These are phyloP conservation scores for Galendromus occidentalis DNA, from an alignment of 1,140 invertebrate genomes.

Conservation along the genomic window DNA sequence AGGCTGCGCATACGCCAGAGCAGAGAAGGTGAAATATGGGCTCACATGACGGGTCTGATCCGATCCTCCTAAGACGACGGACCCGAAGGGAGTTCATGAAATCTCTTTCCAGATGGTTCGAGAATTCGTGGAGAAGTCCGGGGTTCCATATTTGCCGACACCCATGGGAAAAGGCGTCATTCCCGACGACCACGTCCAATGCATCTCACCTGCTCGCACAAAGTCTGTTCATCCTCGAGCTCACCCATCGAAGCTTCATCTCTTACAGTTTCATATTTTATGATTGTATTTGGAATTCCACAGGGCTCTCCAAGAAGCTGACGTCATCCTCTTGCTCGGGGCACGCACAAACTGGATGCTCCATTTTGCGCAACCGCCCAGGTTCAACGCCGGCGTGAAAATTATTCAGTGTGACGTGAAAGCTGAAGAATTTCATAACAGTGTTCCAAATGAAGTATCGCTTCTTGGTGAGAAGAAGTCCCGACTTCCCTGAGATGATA, in stretches of 20 bases:
- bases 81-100: not conserved
- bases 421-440: constrained; percentile 79
- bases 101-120: constrained; percentile 27
- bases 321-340: constrained; percentile 68
- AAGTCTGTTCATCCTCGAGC: constrained; percentile 22
- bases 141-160: constrained; percentile 72
- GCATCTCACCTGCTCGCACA: constrained; percentile 65
- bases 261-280: not conserved
- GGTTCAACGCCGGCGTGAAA: constrained; percentile 60
- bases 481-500: too few species aligned
- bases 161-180: constrained; percentile 93
- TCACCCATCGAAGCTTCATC: not conserved
- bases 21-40: constrained; percentile 37
- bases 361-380: constrained; percentile 75
- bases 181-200: constrained; percentile 50
- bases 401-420: constrained; percentile 77
- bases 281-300: constrained; percentile 4
- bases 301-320: constrained; percentile 58
- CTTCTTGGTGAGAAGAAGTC: constrained; percentile 27
- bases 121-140: constrained; percentile 44
- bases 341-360: constrained; percentile 91
- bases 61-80: too few species aligned
- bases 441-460: constrained; percentile 45
- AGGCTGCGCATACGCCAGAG: constrained; percentile 57
- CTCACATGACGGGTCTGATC: not conserved